Percentiles rank a stretch among this genome's conserved stretches.
Evolutionary conservation across 1,140 invertebrate genomes (phyloP).

Genomic region (Leptinotarsa undecemlineata): DNA sequence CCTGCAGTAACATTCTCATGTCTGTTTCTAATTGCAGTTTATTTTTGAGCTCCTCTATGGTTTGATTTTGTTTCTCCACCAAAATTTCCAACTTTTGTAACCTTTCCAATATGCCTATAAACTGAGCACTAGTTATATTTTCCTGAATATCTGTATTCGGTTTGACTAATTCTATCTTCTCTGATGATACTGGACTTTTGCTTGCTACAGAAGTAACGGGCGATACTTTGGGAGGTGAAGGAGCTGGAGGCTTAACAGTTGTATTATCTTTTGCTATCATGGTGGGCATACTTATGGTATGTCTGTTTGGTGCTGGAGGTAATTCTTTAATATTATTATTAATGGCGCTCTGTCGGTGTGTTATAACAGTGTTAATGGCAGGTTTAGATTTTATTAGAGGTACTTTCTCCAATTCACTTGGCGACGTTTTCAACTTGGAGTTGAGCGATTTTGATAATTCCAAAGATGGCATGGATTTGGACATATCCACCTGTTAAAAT

Average conservation of each 20-base stretch:
- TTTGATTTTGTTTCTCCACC: conserved; percentile 62
- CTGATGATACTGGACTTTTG: background rate
- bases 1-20: conserved; percentile 61
- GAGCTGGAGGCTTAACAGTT: background rate
- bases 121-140: background rate
- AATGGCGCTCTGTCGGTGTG: conserved; percentile 24
- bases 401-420: conserved; percentile 43
- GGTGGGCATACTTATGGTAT: background rate
- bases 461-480: conserved; percentile 36
- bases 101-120: conserved; percentile 52
- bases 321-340: conserved; percentile 8
- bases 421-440: conserved; percentile 42
- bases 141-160: background rate
- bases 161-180: background rate
- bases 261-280: background rate
- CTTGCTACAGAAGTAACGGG: background rate
- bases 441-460: conserved; percentile 35
- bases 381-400: conserved; percentile 39
- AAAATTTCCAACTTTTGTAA: conserved; percentile 64
- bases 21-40: conserved; percentile 62
- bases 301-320: background rate
- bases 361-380: conserved; percentile 29
- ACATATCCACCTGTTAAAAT: conserved; percentile 25
- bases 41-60: conserved; percentile 62
- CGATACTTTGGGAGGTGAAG: background rate